Conservation (phyloP, 1,140 invertebrate species). For the Zaprionus africanus region DNA sequence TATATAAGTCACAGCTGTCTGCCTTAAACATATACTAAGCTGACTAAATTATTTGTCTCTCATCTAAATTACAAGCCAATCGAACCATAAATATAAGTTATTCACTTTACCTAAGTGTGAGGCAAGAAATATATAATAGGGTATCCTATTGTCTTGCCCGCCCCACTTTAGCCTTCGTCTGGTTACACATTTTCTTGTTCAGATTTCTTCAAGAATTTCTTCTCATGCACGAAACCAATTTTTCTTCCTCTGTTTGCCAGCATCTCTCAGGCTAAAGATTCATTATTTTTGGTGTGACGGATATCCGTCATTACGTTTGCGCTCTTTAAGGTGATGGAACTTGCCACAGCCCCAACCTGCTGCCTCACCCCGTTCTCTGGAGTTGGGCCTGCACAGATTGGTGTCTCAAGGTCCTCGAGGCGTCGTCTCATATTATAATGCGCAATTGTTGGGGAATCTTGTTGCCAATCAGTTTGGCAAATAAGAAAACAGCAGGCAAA, state of each 20-base stretch:
- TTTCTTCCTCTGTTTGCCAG: constrained; percentile 36
- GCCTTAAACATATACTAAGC: too few relatives aligned
- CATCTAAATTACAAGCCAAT: too few relatives aligned
- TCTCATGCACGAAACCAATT: constrained; percentile 39
- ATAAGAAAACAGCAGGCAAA: constrained; percentile 8
- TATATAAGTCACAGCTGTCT: too few relatives aligned
- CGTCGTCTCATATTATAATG: constrained; percentile 27
- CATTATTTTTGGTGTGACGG: constrained; percentile 48
- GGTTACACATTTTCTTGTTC: constrained; percentile 4
- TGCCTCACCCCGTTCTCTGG: background rate
- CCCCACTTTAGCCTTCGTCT: background rate
- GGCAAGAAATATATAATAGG: too few relatives aligned
- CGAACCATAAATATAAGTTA: too few relatives aligned
- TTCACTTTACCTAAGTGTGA: too few relatives aligned
- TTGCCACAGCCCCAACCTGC: background rate
- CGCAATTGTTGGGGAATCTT: constrained; percentile 30
- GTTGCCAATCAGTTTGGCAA: constrained; percentile 40
- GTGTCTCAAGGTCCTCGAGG: constrained; percentile 1
- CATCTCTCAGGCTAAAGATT: constrained; percentile 44
- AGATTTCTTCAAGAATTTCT: constrained; percentile 39
- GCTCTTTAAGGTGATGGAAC: constrained; percentile 17
- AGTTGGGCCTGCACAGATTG: background rate
- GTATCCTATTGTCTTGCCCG: too few relatives aligned
- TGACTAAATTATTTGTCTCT: too few relatives aligned
- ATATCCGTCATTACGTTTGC: constrained; percentile 48